phyloP scores from a whole-genome alignment of 2,797 vertebrate species.

The Bradypodion ventrale region DNA sequence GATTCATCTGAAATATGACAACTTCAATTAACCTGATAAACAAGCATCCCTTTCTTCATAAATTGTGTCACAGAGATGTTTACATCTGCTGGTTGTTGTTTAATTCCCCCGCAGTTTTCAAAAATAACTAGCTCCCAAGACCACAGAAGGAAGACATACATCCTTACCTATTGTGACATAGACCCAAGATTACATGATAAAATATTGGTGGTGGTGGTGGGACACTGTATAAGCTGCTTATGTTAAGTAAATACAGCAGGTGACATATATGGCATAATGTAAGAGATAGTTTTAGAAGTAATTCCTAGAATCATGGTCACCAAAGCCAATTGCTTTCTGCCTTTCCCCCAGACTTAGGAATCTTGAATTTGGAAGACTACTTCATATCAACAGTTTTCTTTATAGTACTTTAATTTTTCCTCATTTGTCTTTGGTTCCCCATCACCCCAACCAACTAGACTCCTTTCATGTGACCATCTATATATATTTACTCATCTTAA shows the following conservation, averaged over 20 bases:
- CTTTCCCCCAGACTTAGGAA: background rate
- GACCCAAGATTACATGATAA: slow-evolving; percentile 12
- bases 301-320: too few relatives aligned
- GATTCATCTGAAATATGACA: slow-evolving; percentile 25
- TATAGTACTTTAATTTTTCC: too few relatives aligned
- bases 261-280: background rate
- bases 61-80: background rate
- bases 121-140: slow-evolving; percentile 5
- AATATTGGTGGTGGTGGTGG: background rate
- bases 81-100: background rate
- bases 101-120: slow-evolving; percentile 16
- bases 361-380: background rate
- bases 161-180: rapidly evolving
- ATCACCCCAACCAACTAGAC: too few relatives aligned
- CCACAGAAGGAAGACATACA: background rate
- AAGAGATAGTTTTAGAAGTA: too few relatives aligned
- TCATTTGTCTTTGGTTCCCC: too few relatives aligned
- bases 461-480: too few relatives aligned
- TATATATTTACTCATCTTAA: too few relatives aligned
- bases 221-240: background rate
- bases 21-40: slow-evolving; percentile 17
- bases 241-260: background rate
- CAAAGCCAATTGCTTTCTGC: background rate
- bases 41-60: slow-evolving; percentile 19
- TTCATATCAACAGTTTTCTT: too few relatives aligned